These are phyloP conservation scores for Sebastes taczanowskii DNA, from an alignment of 2,797 vertebrate genomes.

Conservation along the genomic window DNA sequence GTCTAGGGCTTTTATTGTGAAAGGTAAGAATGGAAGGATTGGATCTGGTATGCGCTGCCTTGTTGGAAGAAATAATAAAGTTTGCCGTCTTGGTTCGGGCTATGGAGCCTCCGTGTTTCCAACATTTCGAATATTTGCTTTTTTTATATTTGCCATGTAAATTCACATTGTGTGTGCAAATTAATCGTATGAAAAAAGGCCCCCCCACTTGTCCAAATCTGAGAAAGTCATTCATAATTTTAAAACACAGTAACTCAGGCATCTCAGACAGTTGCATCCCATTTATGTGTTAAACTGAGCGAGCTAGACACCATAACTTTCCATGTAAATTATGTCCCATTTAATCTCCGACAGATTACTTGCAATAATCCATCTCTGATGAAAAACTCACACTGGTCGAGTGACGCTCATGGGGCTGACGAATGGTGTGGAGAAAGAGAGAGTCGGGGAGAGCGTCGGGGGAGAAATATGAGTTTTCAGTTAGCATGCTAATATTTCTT, in stretches of 20 bases:
- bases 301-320: slow-evolving; percentile 1
- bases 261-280: slow-evolving; percentile 11
- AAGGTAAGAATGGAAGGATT: too few relatives aligned
- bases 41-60: too few relatives aligned
- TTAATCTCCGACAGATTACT: slow-evolving; percentile 34
- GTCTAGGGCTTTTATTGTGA: too few relatives aligned
- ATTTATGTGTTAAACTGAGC: neutral
- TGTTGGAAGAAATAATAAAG: too few relatives aligned
- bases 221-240: neutral
- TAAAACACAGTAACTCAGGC: neutral
- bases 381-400: slow-evolving; percentile 21
- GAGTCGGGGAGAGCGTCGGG: neutral
- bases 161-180: too few relatives aligned
- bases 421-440: slow-evolving; percentile 11
- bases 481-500: slow-evolving; percentile 53
- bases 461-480: slow-evolving; percentile 49
- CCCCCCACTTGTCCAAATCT: neutral
- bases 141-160: too few relatives aligned
- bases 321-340: slow-evolving; percentile 25
- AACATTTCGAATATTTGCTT: too few relatives aligned
- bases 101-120: too few relatives aligned
- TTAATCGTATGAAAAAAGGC: too few relatives aligned
- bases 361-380: slow-evolving; percentile 38
- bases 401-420: slow-evolving; percentile 24
- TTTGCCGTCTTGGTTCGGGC: too few relatives aligned